phyloP scores from a whole-genome alignment of 2,113 vertebrate genomes.

The Vombatus ursinus region DNA sequence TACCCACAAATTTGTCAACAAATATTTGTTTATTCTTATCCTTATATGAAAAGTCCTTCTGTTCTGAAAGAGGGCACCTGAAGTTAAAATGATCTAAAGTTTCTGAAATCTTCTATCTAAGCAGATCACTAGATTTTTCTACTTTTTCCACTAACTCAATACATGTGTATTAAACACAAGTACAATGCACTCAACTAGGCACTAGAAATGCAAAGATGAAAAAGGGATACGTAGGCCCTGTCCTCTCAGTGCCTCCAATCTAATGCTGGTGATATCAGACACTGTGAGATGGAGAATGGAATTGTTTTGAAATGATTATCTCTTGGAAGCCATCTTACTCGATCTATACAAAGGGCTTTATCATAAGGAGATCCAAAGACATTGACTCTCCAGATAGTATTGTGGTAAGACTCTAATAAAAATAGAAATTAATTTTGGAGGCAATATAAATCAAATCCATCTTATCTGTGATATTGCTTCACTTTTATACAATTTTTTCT shows the following conservation, averaged over 20 bases:
- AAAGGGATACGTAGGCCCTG: not conserved
- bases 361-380: not conserved
- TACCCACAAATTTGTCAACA: slow-evolving; percentile 11
- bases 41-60: not conserved
- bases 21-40: slow-evolving; percentile 12
- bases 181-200: not conserved
- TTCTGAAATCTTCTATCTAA: slow-evolving; percentile 8
- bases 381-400: not conserved
- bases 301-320: not conserved
- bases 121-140: not conserved
- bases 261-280: not conserved
- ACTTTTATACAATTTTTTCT: not conserved
- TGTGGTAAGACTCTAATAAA: not conserved
- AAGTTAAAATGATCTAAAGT: not conserved
- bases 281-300: not conserved
- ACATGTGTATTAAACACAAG: not conserved
- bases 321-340: not conserved
- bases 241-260: not conserved
- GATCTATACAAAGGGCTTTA: not conserved
- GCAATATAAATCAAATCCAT: slow-evolving; percentile 1
- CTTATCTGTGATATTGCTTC: not conserved
- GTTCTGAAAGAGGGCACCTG: not conserved
- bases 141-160: not conserved
- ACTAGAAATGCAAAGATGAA: not conserved
- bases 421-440: not conserved